Percentiles rank a stretch among this genome's conserved stretches.
Conservation (phyloP, 2,888 invertebrate genomes). For the Reticulitermes lucifugus region DNA sequence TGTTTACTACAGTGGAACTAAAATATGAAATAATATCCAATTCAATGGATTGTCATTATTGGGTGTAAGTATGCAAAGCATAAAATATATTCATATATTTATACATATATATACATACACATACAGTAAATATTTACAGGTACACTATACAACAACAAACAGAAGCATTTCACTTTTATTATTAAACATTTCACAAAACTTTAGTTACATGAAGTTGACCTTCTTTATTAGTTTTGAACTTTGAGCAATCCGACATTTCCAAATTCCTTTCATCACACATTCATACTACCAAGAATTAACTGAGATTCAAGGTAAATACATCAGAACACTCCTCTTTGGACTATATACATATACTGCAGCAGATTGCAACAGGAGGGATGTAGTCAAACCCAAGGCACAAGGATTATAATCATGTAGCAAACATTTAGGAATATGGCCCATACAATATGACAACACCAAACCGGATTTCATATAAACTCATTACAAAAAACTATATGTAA, state of each 20-base stretch:
- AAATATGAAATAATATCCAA: conserved; percentile 13
- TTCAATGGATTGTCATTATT: background rate
- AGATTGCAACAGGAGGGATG: conserved; percentile 10
- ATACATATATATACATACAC: conserved; percentile 1
- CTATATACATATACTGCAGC: background rate
- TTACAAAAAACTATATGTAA: background rate
- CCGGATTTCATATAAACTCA: background rate
- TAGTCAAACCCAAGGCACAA: conserved; percentile 33
- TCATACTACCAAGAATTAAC: conserved; percentile 8
- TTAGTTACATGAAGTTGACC: background rate
- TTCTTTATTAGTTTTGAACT: conserved; percentile 45
- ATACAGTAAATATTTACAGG: conserved; percentile 22
- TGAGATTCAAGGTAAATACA: background rate
- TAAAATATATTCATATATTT: conserved; percentile 23
- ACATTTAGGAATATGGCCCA: conserved; percentile 18
- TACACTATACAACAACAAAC: conserved; percentile 25
- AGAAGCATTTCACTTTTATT: conserved; percentile 16
- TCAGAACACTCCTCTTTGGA: background rate
- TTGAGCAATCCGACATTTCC: conserved; percentile 49
- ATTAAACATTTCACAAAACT: background rate
- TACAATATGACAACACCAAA: conserved; percentile 11
- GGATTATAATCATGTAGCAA: conserved; percentile 11
- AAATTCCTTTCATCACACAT: conserved; percentile 15
- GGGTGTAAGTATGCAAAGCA: background rate
- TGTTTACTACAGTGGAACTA: background rate